A percentile compares a stretch with the other conserved stretches of the same genome.
phyloP scores from a whole-genome alignment of 2,113 vertebrate species.

The Myotis lucifugus region DNA sequence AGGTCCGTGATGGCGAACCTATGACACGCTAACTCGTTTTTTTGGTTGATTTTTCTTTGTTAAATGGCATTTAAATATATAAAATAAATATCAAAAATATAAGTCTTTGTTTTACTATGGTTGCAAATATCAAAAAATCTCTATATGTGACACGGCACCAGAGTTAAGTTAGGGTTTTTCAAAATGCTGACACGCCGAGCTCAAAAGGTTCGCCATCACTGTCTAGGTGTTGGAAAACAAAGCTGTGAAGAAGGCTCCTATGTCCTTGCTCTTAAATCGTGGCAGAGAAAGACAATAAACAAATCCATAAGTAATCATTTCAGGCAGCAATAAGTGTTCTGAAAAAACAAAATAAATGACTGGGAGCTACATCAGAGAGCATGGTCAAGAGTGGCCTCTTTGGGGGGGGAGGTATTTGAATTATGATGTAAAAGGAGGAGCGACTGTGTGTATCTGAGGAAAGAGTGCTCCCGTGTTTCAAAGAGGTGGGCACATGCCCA shows the following conservation, averaged over 20 bases:
- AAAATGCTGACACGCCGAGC: no score
- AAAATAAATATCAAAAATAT: no score
- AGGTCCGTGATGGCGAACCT: not conserved
- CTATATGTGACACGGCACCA: no score
- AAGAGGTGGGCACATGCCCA: not conserved
- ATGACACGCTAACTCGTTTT: no score
- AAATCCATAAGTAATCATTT: not conserved
- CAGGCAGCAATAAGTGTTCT: not conserved
- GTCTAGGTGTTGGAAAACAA: constrained; percentile 10
- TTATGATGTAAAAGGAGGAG: not conserved
- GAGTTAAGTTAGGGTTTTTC: no score
- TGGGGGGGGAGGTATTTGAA: not conserved
- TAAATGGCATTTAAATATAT: no score
- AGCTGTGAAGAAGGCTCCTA: not conserved
- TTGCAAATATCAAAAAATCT: no score
- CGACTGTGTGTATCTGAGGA: not conserved
- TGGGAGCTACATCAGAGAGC: not conserved
- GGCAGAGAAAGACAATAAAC: not conserved
- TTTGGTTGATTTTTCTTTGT: no score
- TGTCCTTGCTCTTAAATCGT: not conserved
- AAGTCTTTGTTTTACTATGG: no score
- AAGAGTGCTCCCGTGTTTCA: not conserved
- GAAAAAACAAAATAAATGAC: not conserved
- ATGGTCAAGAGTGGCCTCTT: not conserved
- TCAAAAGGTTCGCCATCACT: not conserved